Evolutionary conservation across 2,113 vertebrate species (phyloP), one percentile per base, ranked within the genome.

Genomic region (Vidua chalybeata): DNA sequence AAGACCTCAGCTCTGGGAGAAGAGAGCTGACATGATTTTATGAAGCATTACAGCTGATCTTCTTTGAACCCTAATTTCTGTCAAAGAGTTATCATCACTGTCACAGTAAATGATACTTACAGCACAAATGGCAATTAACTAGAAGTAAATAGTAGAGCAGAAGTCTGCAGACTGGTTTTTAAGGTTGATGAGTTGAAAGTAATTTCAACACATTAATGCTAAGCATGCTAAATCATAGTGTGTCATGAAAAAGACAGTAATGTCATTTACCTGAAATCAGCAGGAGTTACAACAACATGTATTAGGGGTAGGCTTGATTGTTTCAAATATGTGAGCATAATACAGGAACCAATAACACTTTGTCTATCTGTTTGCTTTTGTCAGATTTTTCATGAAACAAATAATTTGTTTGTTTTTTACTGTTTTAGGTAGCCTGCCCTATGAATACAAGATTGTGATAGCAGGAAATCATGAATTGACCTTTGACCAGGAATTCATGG

Each of bases 401-500:
- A 74, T 93, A 88, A 92, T 90, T 77, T 88, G 86, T 95, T 93
- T 97, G 80, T 96, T 95, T 94, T 92, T 93, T 72, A 54, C 73
- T 93, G 49, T 94, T 94, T 81, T 96, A 99, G 99, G 99, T 93
- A 99, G 99, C 95, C 98, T 99, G 80, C 99, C 99, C 72, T 99
- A 99, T 7, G 99, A 99, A 97, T 99, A 99, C 95, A 99, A 99
- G 97, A 98, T 99, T 27, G 99, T 99, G 90, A 99, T 99, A 46
- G 99, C 99, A 2, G 99, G 99, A 91, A 99, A 99, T 98, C 99
- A 99, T 41, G 99, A 99, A 98, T 87, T 99, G 98, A 99, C 99
- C 87, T 99, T 99, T 78, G 99, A 99, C 97, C 99, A 99, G 98
- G 99, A 99, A 98, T 99, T 99, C 97, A 99, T 99, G 99, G 99